Evolutionary conservation across 2,113 vertebrate species (phyloP).

Genomic region (Toxostoma redivivum): DNA sequence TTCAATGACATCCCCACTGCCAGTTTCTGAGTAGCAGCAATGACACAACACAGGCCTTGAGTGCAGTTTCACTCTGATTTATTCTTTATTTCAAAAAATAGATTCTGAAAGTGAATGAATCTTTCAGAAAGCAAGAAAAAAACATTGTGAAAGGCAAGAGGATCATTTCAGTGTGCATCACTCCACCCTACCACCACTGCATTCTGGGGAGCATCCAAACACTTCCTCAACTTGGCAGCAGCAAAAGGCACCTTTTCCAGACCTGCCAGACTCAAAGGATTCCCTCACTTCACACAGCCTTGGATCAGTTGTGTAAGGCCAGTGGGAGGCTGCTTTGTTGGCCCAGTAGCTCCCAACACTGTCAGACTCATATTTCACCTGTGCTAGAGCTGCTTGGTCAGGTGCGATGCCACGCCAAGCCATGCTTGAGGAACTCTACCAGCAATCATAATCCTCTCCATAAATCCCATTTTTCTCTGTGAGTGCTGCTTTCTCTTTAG

Average conservation of each 20-base stretch:
- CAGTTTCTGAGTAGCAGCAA: neutral
- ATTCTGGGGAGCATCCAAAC: rapidly evolving
- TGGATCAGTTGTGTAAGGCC: neutral
- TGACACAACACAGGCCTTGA: neutral
- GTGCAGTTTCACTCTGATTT: neutral
- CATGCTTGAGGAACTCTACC: neutral
- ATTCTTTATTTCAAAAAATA: neutral
- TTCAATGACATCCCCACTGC: rapidly evolving
- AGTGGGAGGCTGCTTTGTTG: neutral
- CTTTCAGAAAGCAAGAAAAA: neutral
- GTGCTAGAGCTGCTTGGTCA: neutral
- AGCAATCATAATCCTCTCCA: neutral
- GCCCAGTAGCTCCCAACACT: neutral
- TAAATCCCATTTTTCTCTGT: neutral
- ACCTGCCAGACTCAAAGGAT: neutral
- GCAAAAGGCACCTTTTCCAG: neutral
- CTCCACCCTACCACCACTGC: neutral
- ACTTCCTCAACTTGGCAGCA: neutral
- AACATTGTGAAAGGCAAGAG: neutral
- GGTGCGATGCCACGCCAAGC: rapidly evolving
- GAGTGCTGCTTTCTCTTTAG: neutral
- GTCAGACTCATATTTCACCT: neutral
- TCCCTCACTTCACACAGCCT: neutral
- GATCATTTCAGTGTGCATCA: neutral
- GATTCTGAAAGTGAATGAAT: neutral